Percentiles rank a stretch among this genome's conserved stretches.
Evolutionary conservation across 2,113 vertebrate species (phyloP).

Genomic region (Pedetes capensis): DNA sequence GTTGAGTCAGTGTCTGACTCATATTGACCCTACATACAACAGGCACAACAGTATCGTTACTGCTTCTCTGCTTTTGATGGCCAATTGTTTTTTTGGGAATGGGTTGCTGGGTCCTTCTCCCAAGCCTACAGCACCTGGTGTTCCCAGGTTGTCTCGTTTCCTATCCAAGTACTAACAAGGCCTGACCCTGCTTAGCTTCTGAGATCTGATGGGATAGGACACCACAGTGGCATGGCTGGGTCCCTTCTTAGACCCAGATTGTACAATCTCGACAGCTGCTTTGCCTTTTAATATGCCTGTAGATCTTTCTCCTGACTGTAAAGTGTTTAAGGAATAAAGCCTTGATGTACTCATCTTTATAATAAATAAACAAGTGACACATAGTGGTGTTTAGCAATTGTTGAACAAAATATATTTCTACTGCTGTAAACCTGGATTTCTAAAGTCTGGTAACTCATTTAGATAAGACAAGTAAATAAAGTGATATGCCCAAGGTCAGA

Average conservation of each 20-base stretch:
- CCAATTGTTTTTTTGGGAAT: too few relatives aligned
- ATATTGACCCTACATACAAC: too few relatives aligned
- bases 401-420: neutral
- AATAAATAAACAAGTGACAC: neutral
- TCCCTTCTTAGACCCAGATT: neutral
- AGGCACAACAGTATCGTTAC: too few relatives aligned
- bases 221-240: too few relatives aligned
- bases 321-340: neutral
- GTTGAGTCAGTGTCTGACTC: too few relatives aligned
- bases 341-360: neutral
- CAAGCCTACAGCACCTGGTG: too few relatives aligned
- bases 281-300: neutral
- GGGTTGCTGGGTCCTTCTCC: too few relatives aligned
- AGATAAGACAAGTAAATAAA: neutral
- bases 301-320: neutral
- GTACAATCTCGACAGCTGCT: neutral
- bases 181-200: too few relatives aligned
- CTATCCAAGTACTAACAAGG: too few relatives aligned
- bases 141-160: too few relatives aligned
- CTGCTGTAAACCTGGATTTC: slow-evolving; percentile 1
- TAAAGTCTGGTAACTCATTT: neutral
- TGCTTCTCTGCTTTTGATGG: too few relatives aligned
- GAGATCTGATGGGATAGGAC: too few relatives aligned
- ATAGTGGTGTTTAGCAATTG: neutral
- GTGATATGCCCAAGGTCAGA: neutral